These are phyloP conservation scores for Vulpes ferrilata DNA, from an alignment of 2,113 vertebrate species.

Conservation along the genomic window DNA sequence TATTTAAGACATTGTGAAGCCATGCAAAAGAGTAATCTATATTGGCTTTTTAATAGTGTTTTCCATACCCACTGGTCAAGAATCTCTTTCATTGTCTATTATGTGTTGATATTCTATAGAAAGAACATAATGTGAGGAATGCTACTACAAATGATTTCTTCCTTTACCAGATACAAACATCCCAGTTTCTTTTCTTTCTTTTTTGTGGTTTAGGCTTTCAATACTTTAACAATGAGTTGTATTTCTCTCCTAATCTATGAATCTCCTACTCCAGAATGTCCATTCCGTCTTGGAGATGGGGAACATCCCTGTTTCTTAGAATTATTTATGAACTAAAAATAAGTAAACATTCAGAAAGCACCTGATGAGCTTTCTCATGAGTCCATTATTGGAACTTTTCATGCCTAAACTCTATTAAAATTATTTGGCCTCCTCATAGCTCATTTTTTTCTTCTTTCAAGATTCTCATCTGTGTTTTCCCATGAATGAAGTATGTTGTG, in stretches of 20 bases:
- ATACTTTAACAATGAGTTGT: neutral
- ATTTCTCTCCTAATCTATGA: neutral
- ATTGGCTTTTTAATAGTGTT: neutral
- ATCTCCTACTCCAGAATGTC: neutral
- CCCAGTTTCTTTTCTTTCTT: neutral
- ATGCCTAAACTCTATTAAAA: neutral
- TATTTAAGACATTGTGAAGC: neutral
- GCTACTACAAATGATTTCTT: neutral
- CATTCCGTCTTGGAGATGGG: neutral
- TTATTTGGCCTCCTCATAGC: neutral
- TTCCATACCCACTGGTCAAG: neutral
- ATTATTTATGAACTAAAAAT: constrained; percentile 10
- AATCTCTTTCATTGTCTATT: neutral
- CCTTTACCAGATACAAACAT: neutral
- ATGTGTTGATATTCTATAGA: neutral
- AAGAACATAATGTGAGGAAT: neutral
- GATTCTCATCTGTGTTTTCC: neutral
- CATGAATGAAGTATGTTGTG: neutral
- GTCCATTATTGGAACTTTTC: neutral
- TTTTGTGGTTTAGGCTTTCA: neutral
- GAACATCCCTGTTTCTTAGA: neutral
- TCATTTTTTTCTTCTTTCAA: neutral
- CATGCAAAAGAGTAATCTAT: neutral
- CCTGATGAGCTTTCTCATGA: neutral
- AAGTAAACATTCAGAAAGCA: neutral